Conservation (phyloP, 2,888 invertebrate genomes). For the Sinodicranocentrus sp. region DNA sequence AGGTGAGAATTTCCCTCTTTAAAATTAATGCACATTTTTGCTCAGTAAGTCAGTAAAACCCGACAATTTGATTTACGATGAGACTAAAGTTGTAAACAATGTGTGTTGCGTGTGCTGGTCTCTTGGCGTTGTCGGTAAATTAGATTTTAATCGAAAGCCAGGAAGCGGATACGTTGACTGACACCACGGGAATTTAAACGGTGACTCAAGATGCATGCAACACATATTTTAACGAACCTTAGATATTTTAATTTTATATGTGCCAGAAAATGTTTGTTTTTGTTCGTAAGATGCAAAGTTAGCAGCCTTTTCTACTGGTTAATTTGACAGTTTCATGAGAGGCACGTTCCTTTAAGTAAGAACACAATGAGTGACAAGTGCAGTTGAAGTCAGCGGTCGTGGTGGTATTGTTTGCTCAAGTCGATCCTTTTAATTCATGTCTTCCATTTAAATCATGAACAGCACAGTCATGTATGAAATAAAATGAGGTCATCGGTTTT, state of each 20-base stretch:
- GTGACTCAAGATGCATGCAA: slow-evolving; percentile 25
- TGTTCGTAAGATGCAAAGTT: slow-evolving; percentile 19
- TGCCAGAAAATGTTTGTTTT: slow-evolving; percentile 45
- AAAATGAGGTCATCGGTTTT: slow-evolving; percentile 54
- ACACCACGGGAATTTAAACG: not conserved
- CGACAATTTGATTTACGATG: slow-evolving; percentile 45
- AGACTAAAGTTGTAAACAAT: slow-evolving; percentile 24
- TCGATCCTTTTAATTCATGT: slow-evolving; percentile 11
- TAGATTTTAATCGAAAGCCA: not conserved
- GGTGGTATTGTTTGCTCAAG: slow-evolving; percentile 31
- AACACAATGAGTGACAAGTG: slow-evolving; percentile 16
- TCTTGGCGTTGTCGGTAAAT: not conserved
- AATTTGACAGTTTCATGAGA: too few species aligned
- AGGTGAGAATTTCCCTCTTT: slow-evolving; percentile 44
- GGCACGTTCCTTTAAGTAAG: slow-evolving; percentile 28
- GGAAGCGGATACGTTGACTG: not conserved
- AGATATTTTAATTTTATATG: slow-evolving; percentile 28
- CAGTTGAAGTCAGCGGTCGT: not conserved
- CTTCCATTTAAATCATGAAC: not conserved
- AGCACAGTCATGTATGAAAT: not conserved
- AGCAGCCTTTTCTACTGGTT: too few species aligned
- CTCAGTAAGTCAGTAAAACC: not conserved
- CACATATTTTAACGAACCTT: slow-evolving; percentile 8
- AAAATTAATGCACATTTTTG: not conserved
- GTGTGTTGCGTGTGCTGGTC: not conserved